Evolutionary conservation across 2,888 invertebrate genomes (phyloP).

Genomic region (Hartigia nigra): DNA sequence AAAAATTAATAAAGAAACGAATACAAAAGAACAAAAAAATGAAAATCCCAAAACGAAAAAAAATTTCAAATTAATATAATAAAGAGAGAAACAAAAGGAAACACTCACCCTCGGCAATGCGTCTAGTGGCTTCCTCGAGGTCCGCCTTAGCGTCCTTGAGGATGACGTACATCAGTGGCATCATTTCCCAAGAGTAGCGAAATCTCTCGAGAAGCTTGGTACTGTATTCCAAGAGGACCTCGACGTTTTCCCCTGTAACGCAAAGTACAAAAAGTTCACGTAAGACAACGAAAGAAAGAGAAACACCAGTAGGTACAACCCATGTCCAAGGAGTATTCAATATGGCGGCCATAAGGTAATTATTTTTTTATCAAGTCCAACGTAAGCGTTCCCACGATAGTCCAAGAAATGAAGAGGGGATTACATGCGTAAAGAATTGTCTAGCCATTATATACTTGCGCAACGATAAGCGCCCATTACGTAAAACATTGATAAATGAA

Average conservation of each 20-base stretch:
- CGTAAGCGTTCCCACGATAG: neutral
- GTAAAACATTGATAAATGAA: neutral
- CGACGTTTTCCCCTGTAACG: conserved; percentile 67
- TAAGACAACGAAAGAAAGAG: neutral
- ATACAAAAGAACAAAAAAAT: neutral
- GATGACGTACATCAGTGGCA: conserved; percentile 83
- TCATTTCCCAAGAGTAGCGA: conserved; percentile 83
- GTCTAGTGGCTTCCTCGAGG: conserved; percentile 79
- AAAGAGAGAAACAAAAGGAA: conserved; percentile 18
- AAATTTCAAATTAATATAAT: conserved; percentile 18
- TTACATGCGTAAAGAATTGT: neutral
- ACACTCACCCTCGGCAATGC: conserved; percentile 79
- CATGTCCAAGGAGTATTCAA: neutral
- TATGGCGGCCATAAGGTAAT: neutral
- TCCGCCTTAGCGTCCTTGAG: conserved; percentile 81
- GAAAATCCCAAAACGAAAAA: neutral
- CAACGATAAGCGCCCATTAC: neutral
- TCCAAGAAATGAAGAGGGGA: neutral
- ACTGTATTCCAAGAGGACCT: conserved; percentile 77
- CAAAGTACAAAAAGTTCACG: neutral
- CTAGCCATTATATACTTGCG: neutral
- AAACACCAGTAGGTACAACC: neutral
- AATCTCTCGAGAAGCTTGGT: conserved; percentile 80
- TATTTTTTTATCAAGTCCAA: neutral
- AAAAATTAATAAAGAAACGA: neutral